Evolutionary conservation across 2,797 vertebrate genomes (phyloP), one percentile per base, ranked within the genome.

Genomic region (Pempheris klunzingeri): DNA sequence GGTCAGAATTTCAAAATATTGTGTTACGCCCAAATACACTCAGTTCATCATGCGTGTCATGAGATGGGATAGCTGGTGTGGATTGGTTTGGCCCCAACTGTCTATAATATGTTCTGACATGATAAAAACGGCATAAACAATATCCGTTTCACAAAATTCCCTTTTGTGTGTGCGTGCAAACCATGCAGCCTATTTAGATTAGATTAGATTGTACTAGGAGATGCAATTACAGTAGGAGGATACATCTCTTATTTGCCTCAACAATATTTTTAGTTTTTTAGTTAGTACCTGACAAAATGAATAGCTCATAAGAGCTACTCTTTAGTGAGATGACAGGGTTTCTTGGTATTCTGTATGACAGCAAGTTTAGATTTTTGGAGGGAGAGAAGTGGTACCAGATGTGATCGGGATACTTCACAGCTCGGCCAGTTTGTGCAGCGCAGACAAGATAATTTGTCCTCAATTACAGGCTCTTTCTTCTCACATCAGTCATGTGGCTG

Each of bases 401-500:
- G 92, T 86, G 82, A 82, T 80, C 34, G 67, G 72, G 84, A 85
- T 83, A 90, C 55, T 82, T 89, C 76, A 83, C 77, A 67, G 78
- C 81, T 90, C 68, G 77, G 80, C 69, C 87, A 78, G 80, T 88
- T 87, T 79, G 64, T 60, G 52, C 71, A 85, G 77, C 13, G 73
- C 77, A 80, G 86, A 87, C 85, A 87, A 90, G 86, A 91, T 92
- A 71, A 91, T 92, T 93, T 92, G 86, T 89, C 83, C 80, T 87
- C 83, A 89, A 80, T 93, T 89, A 91, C 77, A 82, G 83, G 55
- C 73, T 75, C 71, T 81, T 83, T 91, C 63, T 90, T 91, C 79
- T 90, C 62, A 52, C 76, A 86, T 90, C 78, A 80, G 60, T 84
- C 74, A 67, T 90, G 76, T 77, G 74, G 80, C 71, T 70, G 59